Conservation (phyloP, 30 jellyfish, hydroid and myxozoan species). For the Clytia hemisphaerica region DNA sequence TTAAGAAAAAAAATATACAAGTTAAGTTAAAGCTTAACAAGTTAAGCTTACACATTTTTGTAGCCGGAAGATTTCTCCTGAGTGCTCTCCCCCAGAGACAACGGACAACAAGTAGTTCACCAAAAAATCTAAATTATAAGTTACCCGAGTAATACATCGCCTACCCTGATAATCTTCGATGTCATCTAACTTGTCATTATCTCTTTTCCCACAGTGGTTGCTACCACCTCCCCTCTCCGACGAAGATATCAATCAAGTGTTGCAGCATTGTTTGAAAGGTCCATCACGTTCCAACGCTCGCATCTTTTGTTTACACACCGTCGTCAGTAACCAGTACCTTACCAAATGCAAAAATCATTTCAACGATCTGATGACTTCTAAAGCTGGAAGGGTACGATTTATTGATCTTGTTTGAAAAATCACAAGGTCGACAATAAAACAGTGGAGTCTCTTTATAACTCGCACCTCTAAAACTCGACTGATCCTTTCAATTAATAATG, state of each 20-base stretch:
- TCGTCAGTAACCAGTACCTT: constrained; percentile 59
- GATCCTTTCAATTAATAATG: no score
- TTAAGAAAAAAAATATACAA: background rate
- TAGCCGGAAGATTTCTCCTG: no score
- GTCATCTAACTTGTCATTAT: no score
- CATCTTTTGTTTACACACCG: constrained; percentile 46
- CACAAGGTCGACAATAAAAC: background rate
- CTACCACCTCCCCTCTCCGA: constrained; percentile 74
- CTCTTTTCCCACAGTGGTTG: constrained; percentile 33
- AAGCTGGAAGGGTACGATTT: constrained; percentile 61
- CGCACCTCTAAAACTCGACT: no score
- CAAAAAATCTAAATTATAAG: no score
- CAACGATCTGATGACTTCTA: constrained; percentile 50
- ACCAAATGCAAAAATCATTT: constrained; percentile 51
- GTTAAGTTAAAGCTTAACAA: background rate
- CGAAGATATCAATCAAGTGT: constrained; percentile 50
- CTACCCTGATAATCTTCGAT: no score
- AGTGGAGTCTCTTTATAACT: no score
- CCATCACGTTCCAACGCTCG: constrained; percentile 35
- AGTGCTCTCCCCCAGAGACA: no score
- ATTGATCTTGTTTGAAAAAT: background rate
- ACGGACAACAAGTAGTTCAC: no score
- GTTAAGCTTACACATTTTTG: background rate
- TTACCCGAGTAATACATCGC: no score
- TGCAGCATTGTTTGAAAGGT: constrained; percentile 52